Conservation (phyloP, 64 coral and sea anemone species). For the Montipora cactus region DNA sequence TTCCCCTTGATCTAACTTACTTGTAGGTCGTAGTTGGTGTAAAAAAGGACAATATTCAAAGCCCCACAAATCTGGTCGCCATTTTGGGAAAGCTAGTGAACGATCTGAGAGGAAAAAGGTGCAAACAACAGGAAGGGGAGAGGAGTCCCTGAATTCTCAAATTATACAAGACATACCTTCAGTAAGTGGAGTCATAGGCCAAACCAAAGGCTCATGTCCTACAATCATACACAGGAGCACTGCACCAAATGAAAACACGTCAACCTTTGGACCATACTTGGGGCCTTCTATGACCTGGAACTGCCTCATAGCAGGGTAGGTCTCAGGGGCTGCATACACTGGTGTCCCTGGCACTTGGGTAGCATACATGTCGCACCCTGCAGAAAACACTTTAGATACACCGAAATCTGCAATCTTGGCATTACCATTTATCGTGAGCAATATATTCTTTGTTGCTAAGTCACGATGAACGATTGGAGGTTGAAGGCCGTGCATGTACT, state of each 20-base stretch:
- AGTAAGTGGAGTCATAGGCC: conserved; percentile 64
- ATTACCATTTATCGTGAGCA: conserved; percentile 60
- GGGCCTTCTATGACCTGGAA: conserved; percentile 12
- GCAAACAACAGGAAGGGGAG: too few species aligned
- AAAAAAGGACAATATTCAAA: too few species aligned
- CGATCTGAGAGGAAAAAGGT: too few species aligned
- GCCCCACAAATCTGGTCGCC: too few species aligned
- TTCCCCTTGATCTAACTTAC: too few species aligned
- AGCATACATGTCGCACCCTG: conserved; percentile 75
- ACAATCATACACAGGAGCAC: conserved; percentile 80
- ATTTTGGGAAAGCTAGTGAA: too few species aligned
- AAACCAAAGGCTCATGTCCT: conserved; percentile 82
- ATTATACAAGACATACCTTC: conserved; percentile 63
- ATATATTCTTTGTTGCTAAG: conserved; percentile 85
- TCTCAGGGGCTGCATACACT: conserved; percentile 86
- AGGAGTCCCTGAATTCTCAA: neutral
- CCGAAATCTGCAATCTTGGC: conserved; percentile 95
- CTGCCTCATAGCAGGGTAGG: conserved; percentile 62
- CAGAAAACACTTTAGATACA: conserved; percentile 83
- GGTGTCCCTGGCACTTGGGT: conserved; percentile 82
- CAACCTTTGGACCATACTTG: conserved; percentile 83
- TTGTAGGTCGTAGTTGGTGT: too few species aligned
- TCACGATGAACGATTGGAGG: conserved; percentile 76
- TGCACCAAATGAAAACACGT: conserved; percentile 92
- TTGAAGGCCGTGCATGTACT: conserved; percentile 71